Evolutionary conservation across 2,113 vertebrate species (phyloP).

Genomic region (Climacteris rufus): DNA sequence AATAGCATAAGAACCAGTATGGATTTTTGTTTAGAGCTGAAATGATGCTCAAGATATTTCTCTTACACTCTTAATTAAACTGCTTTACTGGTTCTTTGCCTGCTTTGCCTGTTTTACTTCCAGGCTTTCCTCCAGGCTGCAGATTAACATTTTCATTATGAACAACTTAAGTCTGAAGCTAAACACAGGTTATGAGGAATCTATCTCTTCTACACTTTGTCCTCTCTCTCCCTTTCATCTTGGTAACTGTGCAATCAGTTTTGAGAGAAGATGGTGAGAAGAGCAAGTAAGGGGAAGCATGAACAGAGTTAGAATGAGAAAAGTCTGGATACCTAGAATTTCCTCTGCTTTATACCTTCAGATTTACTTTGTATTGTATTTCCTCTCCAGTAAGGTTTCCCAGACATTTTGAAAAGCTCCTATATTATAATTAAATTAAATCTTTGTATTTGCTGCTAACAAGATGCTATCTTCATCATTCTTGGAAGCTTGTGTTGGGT

Average conservation of each 20-base stretch:
- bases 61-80: not conserved
- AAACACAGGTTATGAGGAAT: not conserved
- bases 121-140: not conserved
- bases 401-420: conserved; percentile 1
- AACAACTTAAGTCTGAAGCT: not conserved
- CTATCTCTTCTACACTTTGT: not conserved
- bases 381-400: not conserved
- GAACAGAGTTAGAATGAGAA: not conserved
- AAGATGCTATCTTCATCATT: conserved; percentile 38
- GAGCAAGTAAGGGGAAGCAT: not conserved
- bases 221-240: not conserved
- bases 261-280: not conserved
- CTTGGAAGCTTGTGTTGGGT: conserved; percentile 10
- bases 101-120: not conserved
- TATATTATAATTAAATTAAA: conserved; percentile 4
- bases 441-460: conserved; percentile 7
- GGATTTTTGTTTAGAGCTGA: not conserved
- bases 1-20: not conserved
- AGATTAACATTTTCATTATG: not conserved
- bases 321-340: not conserved
- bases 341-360: not conserved
- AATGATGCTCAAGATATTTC: not conserved
- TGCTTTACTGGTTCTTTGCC: not conserved
- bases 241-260: not conserved
- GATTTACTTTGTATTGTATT: not conserved